Evolutionary conservation across 2,888 invertebrate species (phyloP).

Genomic region (Pherbina coryleti): DNA sequence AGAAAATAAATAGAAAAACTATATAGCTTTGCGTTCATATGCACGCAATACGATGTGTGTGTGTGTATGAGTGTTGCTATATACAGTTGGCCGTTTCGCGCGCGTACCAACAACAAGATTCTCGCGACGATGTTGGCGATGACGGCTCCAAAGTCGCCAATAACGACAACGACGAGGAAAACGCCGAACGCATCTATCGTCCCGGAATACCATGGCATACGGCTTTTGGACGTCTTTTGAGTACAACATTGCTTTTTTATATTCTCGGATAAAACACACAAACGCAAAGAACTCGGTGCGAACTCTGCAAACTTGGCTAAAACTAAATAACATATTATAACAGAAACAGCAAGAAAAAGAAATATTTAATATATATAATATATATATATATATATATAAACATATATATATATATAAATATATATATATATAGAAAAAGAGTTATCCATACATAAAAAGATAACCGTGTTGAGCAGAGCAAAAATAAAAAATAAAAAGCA

Average conservation of each 20-base stretch:
- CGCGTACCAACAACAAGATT: constrained; percentile 46
- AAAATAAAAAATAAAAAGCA: not conserved
- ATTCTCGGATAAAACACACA: constrained; percentile 59
- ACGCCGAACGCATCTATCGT: constrained; percentile 68
- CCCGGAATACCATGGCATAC: constrained; percentile 67
- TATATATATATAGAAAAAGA: constrained; percentile 9
- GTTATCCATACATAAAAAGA: constrained; percentile 7
- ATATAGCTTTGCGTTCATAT: constrained; percentile 23
- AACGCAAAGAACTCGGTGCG: constrained; percentile 45
- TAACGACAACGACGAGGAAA: constrained; percentile 48
- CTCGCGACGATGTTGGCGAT: constrained; percentile 23
- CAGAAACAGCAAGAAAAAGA: constrained; percentile 31
- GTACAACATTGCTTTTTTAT: constrained; percentile 67
- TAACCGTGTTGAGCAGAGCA: constrained; percentile 10
- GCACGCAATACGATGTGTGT: constrained; percentile 7
- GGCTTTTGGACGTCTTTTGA: constrained; percentile 68
- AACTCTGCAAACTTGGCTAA: constrained; percentile 46
- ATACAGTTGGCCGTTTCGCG: constrained; percentile 35
- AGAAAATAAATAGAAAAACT: not conserved
- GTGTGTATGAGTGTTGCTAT: constrained; percentile 29
- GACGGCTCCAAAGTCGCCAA: constrained; percentile 32
- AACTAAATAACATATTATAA: constrained; percentile 35
- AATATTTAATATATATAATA: constrained; percentile 25
- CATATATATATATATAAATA: constrained; percentile 17
- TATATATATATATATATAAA: constrained; percentile 8